Base-by-base conservation (phyloP, 2,888 invertebrate species). In the Heliconius charithonia region DNA sequence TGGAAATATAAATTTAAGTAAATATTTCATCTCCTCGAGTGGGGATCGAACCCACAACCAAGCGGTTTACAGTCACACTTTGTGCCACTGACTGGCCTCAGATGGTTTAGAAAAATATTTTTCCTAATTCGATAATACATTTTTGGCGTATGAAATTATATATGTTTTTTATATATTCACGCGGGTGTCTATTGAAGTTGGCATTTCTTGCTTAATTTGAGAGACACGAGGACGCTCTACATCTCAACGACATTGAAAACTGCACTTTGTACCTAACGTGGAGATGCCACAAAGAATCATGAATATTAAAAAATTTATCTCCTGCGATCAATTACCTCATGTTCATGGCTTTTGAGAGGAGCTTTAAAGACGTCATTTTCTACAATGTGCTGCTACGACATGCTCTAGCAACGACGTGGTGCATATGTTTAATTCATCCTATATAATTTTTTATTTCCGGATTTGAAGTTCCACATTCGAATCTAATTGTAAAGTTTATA, bases 241-340 rank as follows among this genome's bases (percentile, higher is more conserved):
- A 80, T 70, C 70, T 80, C 62, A 76, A 65, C 59, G 81, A 78
- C 78, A 75, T 79, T 69, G 70, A 81, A 76, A 80, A 78, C 75
- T 71, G 76, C 65, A 83, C 85, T 86, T 84, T 85, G 84, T 81
- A 82, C 83, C 84, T 83, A 85, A 84, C 84, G 85, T 82, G 83
- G 83, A 82, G 84, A 81, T 84, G 84, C 83, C 85, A 87, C 86
- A 89, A 90, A 90, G 88, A 84, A 79, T 84, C 81, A 91, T 93
- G 93, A 93, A 93, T 93, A 93, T 93, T 93, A 85, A 93, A 87
- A 83, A 88, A 84, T 81, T 82, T 83, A 84, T 86, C 89, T 89
- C 86, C 85, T 86, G 83, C 87, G 90, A 91, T 90, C 90, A 90
- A 90, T 88, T 91, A 88, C 86, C 86, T 84, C 85, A 81, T 76